Evolutionary conservation across 2,797 vertebrate species (phyloP), one percentile per base, ranked within the genome.

Genomic region (Philypnodon macrostomus): DNA sequence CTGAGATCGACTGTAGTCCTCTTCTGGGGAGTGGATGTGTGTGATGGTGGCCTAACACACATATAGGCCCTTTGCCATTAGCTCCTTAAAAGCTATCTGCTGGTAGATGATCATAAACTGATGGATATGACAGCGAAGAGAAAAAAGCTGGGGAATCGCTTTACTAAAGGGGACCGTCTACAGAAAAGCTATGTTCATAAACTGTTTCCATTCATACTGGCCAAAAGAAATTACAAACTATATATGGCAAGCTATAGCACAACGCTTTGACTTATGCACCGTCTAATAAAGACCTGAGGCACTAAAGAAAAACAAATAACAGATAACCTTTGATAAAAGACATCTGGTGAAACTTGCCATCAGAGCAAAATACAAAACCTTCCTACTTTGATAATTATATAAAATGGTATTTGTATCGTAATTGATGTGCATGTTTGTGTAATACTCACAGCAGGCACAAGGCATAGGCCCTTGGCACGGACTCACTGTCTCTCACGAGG

Each of bases 401-500:
- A 23, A 23, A 23, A 23, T 3, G 21, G 6, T 23, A 3, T 23
- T 23, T 23, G 3, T 23, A 23, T 23, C 6, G 26, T 44, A 24
- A 21, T 4, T 13, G 17, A 26, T 12, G 7, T 23, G n/a, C n/a
- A 31, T 18, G 34, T 35, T 35, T 56, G 45, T 53, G 51, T 58
- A 53, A 2, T 79, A 93, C 93, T 95, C 73, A 94, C 93, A 95
- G 83, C 13, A 95, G 86, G 69, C 94, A 95, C 59, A 95, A 80
- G 48, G 93, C 94, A 16, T 92, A 94, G 0, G 93, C 93, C 64
- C 92, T 92, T 0, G 87, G 85, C 52, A 95, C 91, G 17, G 93
- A 95, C 78, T 95, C 94, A 37, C 94, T 95, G 88, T 94, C 92
- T 77, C 94, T 90, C 62, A 95, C 87, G 45, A 95, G 81, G 81